Evolutionary conservation across 1,140 invertebrate species (phyloP).

Genomic region (Diorhabda sublineata): DNA sequence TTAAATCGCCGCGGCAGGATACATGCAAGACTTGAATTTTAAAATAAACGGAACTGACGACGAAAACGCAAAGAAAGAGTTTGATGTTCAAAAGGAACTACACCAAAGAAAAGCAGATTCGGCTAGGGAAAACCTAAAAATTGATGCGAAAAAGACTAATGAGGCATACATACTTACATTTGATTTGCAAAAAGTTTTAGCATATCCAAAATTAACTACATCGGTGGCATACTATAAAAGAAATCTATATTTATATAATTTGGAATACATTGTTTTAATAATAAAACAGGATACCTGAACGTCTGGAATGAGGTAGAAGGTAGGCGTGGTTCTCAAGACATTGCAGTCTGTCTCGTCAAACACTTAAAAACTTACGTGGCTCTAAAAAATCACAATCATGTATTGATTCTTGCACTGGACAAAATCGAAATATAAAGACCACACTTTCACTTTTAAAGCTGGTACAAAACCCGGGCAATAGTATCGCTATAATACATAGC

Average conservation of each 20-base stretch:
- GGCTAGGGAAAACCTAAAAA: no score
- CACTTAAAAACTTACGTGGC: not conserved
- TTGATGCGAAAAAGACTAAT: no score
- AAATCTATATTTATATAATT: constrained; percentile 20
- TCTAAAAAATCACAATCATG: constrained; percentile 7
- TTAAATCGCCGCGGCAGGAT: no score
- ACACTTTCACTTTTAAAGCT: not conserved
- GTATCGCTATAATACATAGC: not conserved
- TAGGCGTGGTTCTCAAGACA: constrained; percentile 22
- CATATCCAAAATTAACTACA: constrained; percentile 15
- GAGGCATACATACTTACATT: no score
- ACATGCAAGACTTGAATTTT: not conserved
- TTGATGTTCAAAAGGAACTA: no score
- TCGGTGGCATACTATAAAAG: constrained; percentile 21
- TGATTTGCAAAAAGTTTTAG: no score
- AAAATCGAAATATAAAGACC: not conserved
- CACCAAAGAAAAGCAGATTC: no score
- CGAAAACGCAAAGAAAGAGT: no score
- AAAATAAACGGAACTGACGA: no score
- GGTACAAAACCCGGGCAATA: not conserved
- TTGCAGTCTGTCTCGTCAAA: constrained; percentile 1
- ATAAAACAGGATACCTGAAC: constrained; percentile 9
- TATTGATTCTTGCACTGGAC: not conserved
- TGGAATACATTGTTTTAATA: not conserved
- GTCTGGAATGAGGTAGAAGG: constrained; percentile 18